These are phyloP conservation scores for Brassicogethes aeneus DNA, from an alignment of 2,888 invertebrate genomes.

Conservation along the genomic window DNA sequence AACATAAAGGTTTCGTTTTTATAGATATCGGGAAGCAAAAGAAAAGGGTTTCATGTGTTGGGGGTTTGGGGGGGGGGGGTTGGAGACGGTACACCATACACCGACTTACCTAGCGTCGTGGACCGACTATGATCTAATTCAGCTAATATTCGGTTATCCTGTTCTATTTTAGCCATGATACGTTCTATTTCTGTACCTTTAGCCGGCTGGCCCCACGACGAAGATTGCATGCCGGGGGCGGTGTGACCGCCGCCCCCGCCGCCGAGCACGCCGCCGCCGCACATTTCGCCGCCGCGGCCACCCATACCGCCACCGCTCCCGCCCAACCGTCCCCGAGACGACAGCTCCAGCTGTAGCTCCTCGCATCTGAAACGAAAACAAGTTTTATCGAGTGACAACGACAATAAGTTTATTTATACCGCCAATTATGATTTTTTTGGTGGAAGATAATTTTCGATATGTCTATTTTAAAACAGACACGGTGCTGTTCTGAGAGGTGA, in stretches of 20 bases:
- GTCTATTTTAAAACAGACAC: no score
- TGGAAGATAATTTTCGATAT: no score
- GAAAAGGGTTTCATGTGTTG: no score
- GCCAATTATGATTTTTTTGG: no score
- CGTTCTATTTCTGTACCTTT: constrained; percentile 73
- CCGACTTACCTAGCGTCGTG: constrained; percentile 51
- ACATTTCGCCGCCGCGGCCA: constrained; percentile 6
- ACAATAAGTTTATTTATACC: no score
- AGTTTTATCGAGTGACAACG: no score
- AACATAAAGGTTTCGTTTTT: no score
- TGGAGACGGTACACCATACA: no score
- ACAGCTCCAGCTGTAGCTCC: constrained; percentile 80
- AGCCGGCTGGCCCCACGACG: constrained; percentile 37
- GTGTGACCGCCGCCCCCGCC: constrained; percentile 35
- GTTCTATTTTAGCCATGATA: constrained; percentile 93
- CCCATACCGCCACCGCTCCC: constrained; percentile 12
- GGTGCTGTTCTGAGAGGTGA: no score
- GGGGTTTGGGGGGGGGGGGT: no score
- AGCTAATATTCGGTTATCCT: constrained; percentile 79
- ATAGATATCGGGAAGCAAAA: no score
- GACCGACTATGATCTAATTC: constrained; percentile 80
- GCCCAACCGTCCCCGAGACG: constrained; percentile 41
- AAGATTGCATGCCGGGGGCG: neutral
- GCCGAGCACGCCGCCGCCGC: constrained; percentile 28
- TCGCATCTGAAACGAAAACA: constrained; percentile 52